phyloP scores from a whole-genome alignment of 2,797 vertebrate genomes.

The Takifugu ocellatus region DNA sequence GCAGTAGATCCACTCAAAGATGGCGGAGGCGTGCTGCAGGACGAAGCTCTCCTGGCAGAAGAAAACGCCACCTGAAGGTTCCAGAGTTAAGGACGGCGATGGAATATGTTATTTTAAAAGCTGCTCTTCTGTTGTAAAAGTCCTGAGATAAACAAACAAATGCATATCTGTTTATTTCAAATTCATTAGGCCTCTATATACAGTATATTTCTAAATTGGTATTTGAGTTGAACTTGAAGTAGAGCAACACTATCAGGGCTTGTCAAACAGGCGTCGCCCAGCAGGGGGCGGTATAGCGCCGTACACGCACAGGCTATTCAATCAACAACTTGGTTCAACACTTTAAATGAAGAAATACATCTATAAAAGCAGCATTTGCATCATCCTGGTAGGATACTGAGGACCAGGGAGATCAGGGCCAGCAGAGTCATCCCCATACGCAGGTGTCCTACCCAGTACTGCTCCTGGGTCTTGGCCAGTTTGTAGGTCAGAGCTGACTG shows the following conservation, averaged over 20 bases:
- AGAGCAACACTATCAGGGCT: background rate
- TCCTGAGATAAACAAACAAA: no score
- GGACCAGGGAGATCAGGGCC: slow-evolving; percentile 80
- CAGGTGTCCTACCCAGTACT: slow-evolving; percentile 79
- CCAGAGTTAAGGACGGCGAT: slow-evolving; percentile 61
- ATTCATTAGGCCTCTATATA: no score
- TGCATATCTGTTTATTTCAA: no score
- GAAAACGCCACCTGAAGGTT: slow-evolving; percentile 75
- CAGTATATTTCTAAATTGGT: no score
- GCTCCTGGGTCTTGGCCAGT: slow-evolving; percentile 81
- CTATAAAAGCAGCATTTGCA: background rate
- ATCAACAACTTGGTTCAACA: background rate
- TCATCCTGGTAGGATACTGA: slow-evolving; percentile 83
- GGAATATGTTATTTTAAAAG: background rate
- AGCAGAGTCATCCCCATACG: slow-evolving; percentile 77
- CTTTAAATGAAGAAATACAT: background rate
- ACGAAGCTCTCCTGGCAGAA: slow-evolving; percentile 79
- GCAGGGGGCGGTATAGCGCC: slow-evolving; percentile 29
- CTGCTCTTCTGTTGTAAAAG: no score
- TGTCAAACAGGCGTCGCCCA: slow-evolving; percentile 18
- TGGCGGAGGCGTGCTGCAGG: slow-evolving; percentile 80
- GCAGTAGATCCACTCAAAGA: slow-evolving; percentile 83
- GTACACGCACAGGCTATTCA: background rate
- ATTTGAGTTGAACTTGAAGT: no score
- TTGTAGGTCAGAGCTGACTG: slow-evolving; percentile 86